Base-by-base conservation (phyloP, 2,888 invertebrate genomes). In the Carabus problematicus region DNA sequence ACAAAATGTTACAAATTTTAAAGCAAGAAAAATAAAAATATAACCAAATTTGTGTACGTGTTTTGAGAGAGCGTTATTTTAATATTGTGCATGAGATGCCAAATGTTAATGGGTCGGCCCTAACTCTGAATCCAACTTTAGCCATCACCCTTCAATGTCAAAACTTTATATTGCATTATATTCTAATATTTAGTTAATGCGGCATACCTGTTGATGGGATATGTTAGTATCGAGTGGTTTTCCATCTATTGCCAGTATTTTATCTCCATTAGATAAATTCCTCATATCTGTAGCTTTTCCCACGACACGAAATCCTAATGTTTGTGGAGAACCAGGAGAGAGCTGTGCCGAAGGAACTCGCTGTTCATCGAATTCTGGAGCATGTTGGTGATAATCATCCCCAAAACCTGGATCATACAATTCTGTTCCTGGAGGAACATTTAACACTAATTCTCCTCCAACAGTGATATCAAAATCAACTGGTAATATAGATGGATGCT, bases 381-480 rank as follows among this genome's bases (percentile, higher is more conserved):
- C 73, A 64, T 78, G 75, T 67, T 77, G 77, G 49, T 47, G 18
- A 74, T 79, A 82, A 70, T 80, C 79, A 70, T 80, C 84, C 16
- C 81, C 81, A 77, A 85, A 87, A 61, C 85, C 85, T n/a, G 83
- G 80, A 74, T 84, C 84, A 72, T 86, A 87, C 70, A 86, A 77
- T 56, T 86, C 85, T 59, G 85, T 85, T 45, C 84, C 83, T 19
- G 87, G 85, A 61, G 88, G 88, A 3, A 89, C 85, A 78, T 87
- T 89, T 29, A 91, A 80, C 43, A 90, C 86, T 70, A 92, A 81
- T 75, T 91, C 89, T 3, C 84, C 85, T 74, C 92, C 89, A 55
- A 91, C 88, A 75, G 91, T 92, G 67, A 98, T 94, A 79, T 97
- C 95, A 82, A 97, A 97, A 81, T 97, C 96, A 61, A 92, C 92